Evolutionary conservation across 2,888 invertebrate genomes (phyloP), one percentile per base, ranked within the genome.

Genomic region (Lepidocyrtoides sp.): DNA sequence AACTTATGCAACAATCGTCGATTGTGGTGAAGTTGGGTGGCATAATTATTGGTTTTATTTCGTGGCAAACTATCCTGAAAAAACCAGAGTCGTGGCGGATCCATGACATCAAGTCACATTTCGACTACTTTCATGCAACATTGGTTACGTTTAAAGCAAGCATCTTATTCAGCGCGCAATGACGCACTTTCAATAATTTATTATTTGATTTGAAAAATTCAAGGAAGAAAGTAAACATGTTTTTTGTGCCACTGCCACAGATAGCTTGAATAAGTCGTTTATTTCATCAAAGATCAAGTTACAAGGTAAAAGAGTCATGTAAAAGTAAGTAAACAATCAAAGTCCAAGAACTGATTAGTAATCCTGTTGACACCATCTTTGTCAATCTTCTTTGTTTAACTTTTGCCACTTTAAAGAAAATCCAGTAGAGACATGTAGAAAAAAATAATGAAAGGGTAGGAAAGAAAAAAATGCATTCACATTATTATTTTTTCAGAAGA

Each of bases 281-380:
- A 17, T 54, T 17, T 20, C 10, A 44, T 48, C 23, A 75, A 75
- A 26, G 54, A 36, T 57, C 54, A 79, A 75, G 44, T 26, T 14
- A 77, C 77, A 77, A 79, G 79, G 79, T 57, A 57, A 77, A 26
- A 51, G 17, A 29, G 51, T 17, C 29, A 85, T 26, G 54, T 2
- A n/a, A 12, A 14, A 14, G 51, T 51, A 7, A 36, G 36, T 60
- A 85, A 85, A 85, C 69, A 85, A 72, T 85, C 72, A 72, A 85
- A 84, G 84, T 84, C 84, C 84, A 84, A 81, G 36, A 81, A 60
- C 41, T 17, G n/a, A n/a, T n/a, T n/a, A n/a, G n/a, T n/a, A n/a
- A n/a, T n/a, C n/a, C n/a, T 7, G 57, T 17, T 77, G 51, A 36
- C 79, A 57, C 57, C 54, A 36, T 79, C 17, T 32, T 57, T 17